Percentiles rank a stretch among this genome's conserved stretches.
phyloP scores from a whole-genome alignment of 1,140 invertebrate genomes.

The Melanaphis sacchari region DNA sequence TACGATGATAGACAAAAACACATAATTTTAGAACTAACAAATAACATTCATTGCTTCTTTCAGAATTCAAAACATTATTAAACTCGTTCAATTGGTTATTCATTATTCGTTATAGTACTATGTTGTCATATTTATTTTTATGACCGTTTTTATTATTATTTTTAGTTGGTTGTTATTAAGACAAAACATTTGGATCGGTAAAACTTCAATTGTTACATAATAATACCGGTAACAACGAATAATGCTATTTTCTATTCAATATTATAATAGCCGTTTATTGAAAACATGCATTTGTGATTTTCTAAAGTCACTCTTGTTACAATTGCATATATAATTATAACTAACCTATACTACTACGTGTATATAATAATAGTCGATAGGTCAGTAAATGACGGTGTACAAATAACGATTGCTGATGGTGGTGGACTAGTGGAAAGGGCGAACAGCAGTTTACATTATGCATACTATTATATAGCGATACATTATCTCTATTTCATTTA shows the following conservation, averaged over 20 bases:
- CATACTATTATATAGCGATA: neutral
- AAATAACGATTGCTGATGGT: neutral
- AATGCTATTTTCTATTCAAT: neutral
- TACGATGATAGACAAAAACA: neutral
- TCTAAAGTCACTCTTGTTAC: constrained; percentile 3
- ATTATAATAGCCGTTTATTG: constrained; percentile 22
- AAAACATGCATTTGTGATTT: constrained; percentile 38
- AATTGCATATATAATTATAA: constrained; percentile 29
- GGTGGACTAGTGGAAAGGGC: neutral
- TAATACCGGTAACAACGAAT: constrained; percentile 4
- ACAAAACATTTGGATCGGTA: neutral
- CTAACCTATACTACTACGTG: constrained; percentile 25
- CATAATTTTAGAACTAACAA: neutral
- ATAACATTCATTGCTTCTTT: neutral
- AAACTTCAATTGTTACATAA: constrained; percentile 11
- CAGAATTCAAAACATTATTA: neutral
- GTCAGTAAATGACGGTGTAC: constrained; percentile 11
- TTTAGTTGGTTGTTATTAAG: neutral
- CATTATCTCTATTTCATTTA: neutral
- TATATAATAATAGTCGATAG: constrained; percentile 34
- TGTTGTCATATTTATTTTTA: neutral
- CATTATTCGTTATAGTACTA: neutral
- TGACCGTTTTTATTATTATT: neutral
- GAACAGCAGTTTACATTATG: neutral
- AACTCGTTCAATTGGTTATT: neutral